A percentile compares a stretch with the other conserved stretches of the same genome.
Evolutionary conservation across 2,113 vertebrate species (phyloP).

Genomic region (Tyto alba): DNA sequence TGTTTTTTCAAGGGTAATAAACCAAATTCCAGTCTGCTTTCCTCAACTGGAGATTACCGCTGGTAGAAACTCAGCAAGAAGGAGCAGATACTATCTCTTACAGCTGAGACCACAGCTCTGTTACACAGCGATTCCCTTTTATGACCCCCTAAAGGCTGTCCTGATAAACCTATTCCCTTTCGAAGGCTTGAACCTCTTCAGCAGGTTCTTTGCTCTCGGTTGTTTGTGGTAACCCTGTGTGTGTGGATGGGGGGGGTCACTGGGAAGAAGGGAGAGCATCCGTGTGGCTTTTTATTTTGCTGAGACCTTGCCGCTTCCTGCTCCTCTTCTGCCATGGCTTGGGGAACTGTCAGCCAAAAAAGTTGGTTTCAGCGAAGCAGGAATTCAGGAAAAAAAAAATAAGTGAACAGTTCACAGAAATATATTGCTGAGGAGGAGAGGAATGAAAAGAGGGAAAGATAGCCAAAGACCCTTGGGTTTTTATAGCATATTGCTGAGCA

Average conservation of each 20-base stretch:
- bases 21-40: neutral
- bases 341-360: neutral
- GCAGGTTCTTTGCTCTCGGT: neutral
- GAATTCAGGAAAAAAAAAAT: neutral
- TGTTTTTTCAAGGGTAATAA: neutral
- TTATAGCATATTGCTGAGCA: neutral
- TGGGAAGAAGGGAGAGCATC: neutral
- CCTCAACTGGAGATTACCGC: neutral
- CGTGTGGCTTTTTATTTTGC: no score
- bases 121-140: neutral
- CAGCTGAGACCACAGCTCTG: neutral
- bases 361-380: neutral
- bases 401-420: neutral
- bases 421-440: neutral
- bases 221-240: neutral
- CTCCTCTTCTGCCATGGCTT: neutral
- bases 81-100: neutral
- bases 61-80: neutral
- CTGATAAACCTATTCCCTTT: neutral
- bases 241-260: accelerated
- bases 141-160: neutral
- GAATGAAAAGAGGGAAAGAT: neutral
- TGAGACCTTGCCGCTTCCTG: neutral
- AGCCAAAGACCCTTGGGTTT: accelerated
- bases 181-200: neutral